A percentile compares a stretch with the other conserved stretches of the same genome.
These are phyloP conservation scores for Xenus cinereus DNA, from an alignment of 2,113 vertebrate species.

Conservation along the genomic window DNA sequence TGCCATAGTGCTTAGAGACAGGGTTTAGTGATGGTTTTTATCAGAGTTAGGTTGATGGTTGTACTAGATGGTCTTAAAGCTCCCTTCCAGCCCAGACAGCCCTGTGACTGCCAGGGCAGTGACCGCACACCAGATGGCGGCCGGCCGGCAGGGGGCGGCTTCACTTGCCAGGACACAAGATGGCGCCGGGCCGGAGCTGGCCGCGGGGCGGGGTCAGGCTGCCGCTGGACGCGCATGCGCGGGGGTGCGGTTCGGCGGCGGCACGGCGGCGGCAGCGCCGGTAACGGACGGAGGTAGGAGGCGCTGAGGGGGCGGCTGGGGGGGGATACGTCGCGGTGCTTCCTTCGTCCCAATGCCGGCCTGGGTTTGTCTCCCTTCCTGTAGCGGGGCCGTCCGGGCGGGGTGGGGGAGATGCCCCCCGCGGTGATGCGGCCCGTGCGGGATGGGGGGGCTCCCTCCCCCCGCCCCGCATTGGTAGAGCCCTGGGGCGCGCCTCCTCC, in stretches of 20 bases:
- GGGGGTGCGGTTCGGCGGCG: accelerated
- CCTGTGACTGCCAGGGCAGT: accelerated
- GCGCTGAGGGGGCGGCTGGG: not conserved
- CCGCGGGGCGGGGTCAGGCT: accelerated
- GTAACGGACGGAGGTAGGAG: constrained; percentile 4
- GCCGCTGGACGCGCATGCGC: not conserved
- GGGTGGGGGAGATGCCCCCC: not conserved
- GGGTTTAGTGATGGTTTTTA: too few species aligned
- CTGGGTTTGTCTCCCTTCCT: not conserved
- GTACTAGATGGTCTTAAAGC: not conserved
- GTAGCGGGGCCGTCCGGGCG: not conserved
- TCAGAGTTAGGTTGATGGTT: not conserved
- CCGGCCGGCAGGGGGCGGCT: not conserved
- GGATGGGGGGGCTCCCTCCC: accelerated
- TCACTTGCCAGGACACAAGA: not conserved
- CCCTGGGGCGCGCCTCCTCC: accelerated
- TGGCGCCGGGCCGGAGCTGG: not conserved
- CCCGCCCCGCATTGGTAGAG: not conserved
- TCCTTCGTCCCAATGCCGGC: accelerated
- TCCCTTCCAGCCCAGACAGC: not conserved
- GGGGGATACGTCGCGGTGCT: too few species aligned
- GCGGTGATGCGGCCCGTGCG: accelerated
- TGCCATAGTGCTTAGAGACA: too few species aligned
- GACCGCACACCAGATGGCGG: not conserved
- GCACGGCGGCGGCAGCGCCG: not conserved